Conservation (phyloP, 2,113 vertebrate genomes). For the Ictalurus furcatus region DNA sequence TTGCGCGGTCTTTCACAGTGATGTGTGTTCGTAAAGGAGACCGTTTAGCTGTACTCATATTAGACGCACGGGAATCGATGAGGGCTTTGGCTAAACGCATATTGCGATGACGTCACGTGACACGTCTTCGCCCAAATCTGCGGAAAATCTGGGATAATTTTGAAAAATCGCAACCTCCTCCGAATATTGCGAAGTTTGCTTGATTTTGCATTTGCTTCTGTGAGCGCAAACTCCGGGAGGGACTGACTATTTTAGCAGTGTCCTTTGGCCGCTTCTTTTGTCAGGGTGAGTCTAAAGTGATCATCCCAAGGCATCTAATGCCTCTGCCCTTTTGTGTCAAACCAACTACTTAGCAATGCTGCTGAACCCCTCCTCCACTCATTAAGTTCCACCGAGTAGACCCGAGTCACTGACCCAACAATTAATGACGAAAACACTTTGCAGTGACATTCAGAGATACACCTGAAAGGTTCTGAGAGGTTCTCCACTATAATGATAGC, state of each 20-base stretch:
- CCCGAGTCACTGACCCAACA: constrained; percentile 42
- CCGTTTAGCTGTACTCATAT: too few relatives aligned
- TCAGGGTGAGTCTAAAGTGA: constrained; percentile 53
- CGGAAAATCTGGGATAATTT: too few relatives aligned
- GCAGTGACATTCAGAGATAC: constrained; percentile 21
- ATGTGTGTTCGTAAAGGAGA: too few relatives aligned
- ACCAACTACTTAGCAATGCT: constrained; percentile 59
- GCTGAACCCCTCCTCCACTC: constrained; percentile 40
- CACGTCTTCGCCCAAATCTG: too few relatives aligned
- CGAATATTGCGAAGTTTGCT: too few relatives aligned
- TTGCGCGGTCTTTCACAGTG: too few relatives aligned
- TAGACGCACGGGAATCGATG: too few relatives aligned
- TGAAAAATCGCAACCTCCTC: too few relatives aligned
- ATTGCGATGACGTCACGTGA: too few relatives aligned
- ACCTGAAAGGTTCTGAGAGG: constrained; percentile 10
- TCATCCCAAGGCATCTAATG: constrained; percentile 58
- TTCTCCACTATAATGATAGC: constrained; percentile 2
- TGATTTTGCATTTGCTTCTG: too few relatives aligned
- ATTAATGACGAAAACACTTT: background rate
- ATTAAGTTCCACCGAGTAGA: constrained; percentile 18
- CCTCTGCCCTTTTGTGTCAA: constrained; percentile 69
- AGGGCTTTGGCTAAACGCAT: too few relatives aligned
- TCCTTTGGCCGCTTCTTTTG: constrained; percentile 40
- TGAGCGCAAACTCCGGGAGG: too few relatives aligned
- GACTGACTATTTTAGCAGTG: constrained; percentile 33